phyloP scores from a whole-genome alignment of 2,797 vertebrate genomes.

The Aphelocoma californica region DNA sequence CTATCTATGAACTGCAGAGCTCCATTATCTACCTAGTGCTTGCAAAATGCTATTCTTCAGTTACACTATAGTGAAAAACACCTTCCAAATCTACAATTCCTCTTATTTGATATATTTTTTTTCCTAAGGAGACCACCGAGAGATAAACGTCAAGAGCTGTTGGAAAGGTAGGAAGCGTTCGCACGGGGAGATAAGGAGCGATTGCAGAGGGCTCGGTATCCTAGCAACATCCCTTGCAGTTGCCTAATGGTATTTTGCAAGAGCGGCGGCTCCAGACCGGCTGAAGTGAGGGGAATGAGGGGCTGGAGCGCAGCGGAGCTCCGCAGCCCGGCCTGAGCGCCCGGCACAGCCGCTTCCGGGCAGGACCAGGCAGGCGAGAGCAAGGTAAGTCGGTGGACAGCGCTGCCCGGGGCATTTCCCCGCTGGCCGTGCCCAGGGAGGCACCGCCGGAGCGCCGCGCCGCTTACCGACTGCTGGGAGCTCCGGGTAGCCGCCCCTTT shows the following conservation, averaged over 20 bases:
- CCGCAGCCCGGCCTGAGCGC: background rate
- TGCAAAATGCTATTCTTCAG: background rate
- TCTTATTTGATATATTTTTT: background rate
- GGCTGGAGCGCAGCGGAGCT: background rate
- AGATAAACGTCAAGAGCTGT: background rate
- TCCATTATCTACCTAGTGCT: background rate
- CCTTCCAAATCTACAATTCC: background rate
- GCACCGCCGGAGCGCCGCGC: background rate
- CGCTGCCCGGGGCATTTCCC: background rate
- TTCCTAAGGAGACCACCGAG: background rate
- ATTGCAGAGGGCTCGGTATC: constrained; percentile 24
- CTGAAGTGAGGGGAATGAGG: background rate
- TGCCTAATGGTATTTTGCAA: constrained; percentile 29
- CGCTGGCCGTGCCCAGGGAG: background rate
- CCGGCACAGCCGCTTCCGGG: background rate
- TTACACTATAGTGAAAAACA: background rate
- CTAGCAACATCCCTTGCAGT: constrained; percentile 42
- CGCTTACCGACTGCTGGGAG: accelerated
- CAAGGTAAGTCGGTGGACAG: background rate
- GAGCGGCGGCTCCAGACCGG: background rate
- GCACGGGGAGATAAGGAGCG: background rate
- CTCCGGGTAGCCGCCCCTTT: accelerated
- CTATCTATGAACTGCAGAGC: background rate
- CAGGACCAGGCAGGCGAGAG: background rate
- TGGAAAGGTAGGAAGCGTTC: background rate